Evolutionary conservation across 2,888 invertebrate species (phyloP).

Genomic region (Parthenolecanium corni): DNA sequence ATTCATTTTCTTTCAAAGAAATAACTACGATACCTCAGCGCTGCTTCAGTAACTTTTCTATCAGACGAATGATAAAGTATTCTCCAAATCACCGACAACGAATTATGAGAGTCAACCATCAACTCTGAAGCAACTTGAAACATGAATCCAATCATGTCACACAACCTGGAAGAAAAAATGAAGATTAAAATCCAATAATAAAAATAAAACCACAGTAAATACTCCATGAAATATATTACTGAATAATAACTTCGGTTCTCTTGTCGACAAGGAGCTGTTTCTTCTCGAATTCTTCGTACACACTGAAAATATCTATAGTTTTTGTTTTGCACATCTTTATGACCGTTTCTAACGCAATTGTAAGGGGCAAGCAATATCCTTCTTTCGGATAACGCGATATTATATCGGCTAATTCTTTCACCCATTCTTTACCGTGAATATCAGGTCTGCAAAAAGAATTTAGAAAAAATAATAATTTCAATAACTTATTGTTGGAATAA

Average conservation of each 20-base stretch:
- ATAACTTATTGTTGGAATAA: not conserved
- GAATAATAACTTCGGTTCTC: not conserved
- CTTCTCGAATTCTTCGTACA: not conserved
- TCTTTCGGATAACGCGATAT: constrained; percentile 10
- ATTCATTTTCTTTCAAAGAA: no score
- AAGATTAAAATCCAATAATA: not conserved
- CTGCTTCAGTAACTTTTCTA: not conserved
- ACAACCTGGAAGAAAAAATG: not conserved
- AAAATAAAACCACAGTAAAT: not conserved
- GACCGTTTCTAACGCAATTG: constrained; percentile 9
- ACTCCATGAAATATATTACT: not conserved
- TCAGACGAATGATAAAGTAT: not conserved
- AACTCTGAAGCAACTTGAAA: not conserved
- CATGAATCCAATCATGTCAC: not conserved
- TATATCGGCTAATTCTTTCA: constrained; percentile 2
- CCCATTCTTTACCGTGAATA: constrained; percentile 14
- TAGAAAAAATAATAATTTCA: not conserved
- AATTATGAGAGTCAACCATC: not conserved
- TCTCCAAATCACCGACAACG: constrained; percentile 1
- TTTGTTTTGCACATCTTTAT: not conserved
- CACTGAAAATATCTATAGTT: not conserved
- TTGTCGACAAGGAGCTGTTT: constrained; percentile 12
- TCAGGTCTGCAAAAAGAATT: constrained; percentile 1
- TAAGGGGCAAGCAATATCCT: not conserved
- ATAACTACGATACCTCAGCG: no score